Percentiles rank a stretch among this genome's conserved stretches.
Evolutionary conservation across 2,888 invertebrate species (phyloP).

Genomic region (Heteromyza rotundicornis): DNA sequence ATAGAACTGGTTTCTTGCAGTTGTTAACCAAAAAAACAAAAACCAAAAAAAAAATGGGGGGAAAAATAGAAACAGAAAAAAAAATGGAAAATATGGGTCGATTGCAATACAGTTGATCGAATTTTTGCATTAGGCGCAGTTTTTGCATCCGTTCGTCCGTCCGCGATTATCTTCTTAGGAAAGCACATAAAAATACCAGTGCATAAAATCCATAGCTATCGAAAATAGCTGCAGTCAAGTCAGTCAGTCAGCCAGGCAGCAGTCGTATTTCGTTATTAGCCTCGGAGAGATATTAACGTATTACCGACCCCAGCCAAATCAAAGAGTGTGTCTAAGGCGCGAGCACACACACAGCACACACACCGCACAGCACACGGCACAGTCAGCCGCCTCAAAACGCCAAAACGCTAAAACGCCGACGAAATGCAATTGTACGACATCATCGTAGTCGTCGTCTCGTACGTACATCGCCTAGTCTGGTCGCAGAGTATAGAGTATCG

Average conservation of each 20-base stretch:
- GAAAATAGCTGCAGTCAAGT: neutral
- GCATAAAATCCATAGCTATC: neutral
- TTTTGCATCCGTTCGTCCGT: slow-evolving; percentile 29
- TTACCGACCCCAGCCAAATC: slow-evolving; percentile 20
- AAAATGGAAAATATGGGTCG: slow-evolving; percentile 56
- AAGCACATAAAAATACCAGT: slow-evolving; percentile 37
- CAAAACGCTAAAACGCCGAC: too few relatives aligned
- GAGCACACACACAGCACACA: neutral
- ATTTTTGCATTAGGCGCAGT: slow-evolving; percentile 57
- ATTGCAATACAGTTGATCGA: slow-evolving; percentile 58
- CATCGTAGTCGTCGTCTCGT: too few relatives aligned
- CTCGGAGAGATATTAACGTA: slow-evolving; percentile 27
- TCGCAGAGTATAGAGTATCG: neutral
- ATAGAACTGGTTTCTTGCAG: slow-evolving; percentile 44
- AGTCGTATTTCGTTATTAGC: slow-evolving; percentile 49
- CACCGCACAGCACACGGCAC: slow-evolving; percentile 44
- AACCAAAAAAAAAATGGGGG: slow-evolving; percentile 16
- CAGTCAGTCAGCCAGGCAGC: slow-evolving; percentile 22
- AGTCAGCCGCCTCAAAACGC: slow-evolving; percentile 42
- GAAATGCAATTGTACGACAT: too few relatives aligned
- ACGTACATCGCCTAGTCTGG: neutral
- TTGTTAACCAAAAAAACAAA: slow-evolving; percentile 26
- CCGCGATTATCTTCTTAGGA: slow-evolving; percentile 51
- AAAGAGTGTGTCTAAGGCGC: slow-evolving; percentile 15
- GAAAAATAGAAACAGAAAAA: slow-evolving; percentile 26